A percentile compares a stretch with the other conserved stretches of the same genome.
phyloP scores from a whole-genome alignment of 2,888 invertebrate genomes.

The Spodoptera exigua region DNA sequence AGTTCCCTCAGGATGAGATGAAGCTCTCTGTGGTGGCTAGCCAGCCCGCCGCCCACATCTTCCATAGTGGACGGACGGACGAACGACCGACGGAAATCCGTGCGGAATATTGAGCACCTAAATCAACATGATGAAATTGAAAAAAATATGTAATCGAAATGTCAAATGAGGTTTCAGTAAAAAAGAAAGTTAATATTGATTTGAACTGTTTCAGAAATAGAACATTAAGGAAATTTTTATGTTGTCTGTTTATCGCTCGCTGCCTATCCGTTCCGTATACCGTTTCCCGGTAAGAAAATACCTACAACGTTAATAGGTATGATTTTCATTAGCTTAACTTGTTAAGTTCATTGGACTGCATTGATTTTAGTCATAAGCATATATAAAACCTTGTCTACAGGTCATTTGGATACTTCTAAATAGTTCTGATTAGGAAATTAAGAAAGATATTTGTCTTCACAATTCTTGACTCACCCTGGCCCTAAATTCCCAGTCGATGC shows the following conservation, averaged over 20 bases:
- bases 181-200: constrained; percentile 8
- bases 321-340: too few relatives aligned
- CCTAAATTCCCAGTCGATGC: constrained; percentile 91
- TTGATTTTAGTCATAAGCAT: too few relatives aligned
- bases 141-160: constrained; percentile 44
- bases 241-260: too few relatives aligned
- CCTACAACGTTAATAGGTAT: too few relatives aligned
- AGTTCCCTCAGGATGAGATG: constrained; percentile 97
- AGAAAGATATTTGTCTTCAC: too few relatives aligned
- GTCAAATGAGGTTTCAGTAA: constrained; percentile 18
- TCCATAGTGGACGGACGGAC: constrained; percentile 95
- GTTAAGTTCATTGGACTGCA: too few relatives aligned
- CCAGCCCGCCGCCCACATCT: constrained; percentile 90
- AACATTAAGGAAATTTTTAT: too few relatives aligned
- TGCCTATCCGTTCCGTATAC: too few relatives aligned
- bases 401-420: too few relatives aligned
- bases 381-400: too few relatives aligned
- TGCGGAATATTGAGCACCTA: constrained; percentile 87
- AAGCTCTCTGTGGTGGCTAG: constrained; percentile 94
- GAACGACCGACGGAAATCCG: constrained; percentile 90
- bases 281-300: too few relatives aligned
- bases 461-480: constrained; percentile 89
- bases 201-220: not conserved
- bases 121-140: constrained; percentile 49
- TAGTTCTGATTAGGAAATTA: too few relatives aligned